Conservation (phyloP, 2,113 vertebrate genomes). For the Tragelaphus strepsiceros region DNA sequence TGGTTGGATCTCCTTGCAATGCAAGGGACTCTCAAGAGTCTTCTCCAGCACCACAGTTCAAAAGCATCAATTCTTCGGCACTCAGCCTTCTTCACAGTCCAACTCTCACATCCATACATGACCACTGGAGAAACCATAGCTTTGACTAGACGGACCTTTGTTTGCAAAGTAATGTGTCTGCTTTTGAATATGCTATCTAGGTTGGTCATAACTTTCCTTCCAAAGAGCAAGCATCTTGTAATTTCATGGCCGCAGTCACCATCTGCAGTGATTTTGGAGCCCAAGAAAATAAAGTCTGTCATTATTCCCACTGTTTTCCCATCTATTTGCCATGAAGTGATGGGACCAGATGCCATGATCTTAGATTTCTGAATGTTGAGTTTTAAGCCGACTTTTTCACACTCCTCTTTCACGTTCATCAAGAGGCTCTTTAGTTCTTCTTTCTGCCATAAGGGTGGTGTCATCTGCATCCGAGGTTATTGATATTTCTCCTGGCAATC, state of each 20-base stretch:
- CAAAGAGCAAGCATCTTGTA: neutral
- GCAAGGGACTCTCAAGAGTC: neutral
- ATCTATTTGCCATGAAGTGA: neutral
- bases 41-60: neutral
- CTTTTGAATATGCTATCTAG: neutral
- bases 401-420: neutral
- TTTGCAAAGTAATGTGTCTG: neutral
- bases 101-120: neutral
- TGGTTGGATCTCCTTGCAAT: neutral
- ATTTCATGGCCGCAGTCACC: neutral
- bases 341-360: neutral
- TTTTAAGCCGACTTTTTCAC: neutral
- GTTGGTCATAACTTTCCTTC: neutral
- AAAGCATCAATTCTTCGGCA: accelerated
- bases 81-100: neutral
- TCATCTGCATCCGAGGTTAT: neutral
- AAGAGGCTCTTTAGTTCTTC: neutral
- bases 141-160: neutral
- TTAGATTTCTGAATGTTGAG: neutral
- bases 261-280: neutral
- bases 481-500: neutral
- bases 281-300: neutral
- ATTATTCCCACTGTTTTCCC: neutral
- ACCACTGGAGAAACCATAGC: neutral
- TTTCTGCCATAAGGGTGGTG: neutral